Evolutionary conservation across 2,797 vertebrate species (phyloP).

Genomic region (Acrossocheilus wenchowensis): DNA sequence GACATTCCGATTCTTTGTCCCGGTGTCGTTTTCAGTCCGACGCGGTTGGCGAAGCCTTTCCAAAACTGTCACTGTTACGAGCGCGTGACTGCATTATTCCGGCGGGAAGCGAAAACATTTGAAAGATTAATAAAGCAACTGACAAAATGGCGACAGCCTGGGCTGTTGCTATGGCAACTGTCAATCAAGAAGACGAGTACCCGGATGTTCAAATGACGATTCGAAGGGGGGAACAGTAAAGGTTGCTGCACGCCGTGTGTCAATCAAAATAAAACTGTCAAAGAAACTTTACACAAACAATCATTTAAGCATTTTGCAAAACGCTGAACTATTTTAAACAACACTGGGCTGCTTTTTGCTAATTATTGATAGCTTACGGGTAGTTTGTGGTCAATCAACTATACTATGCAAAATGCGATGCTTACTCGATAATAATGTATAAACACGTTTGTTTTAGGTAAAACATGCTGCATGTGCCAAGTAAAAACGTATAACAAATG

Average conservation of each 20-base stretch:
- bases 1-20: slow-evolving; percentile 71
- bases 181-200: slow-evolving; percentile 80
- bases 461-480: neutral
- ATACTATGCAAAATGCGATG: neutral
- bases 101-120: slow-evolving; percentile 85
- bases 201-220: slow-evolving; percentile 84
- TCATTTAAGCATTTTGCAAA: neutral
- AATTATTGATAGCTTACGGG: neutral
- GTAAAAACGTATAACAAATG: neutral
- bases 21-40: slow-evolving; percentile 70
- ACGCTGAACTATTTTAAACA: neutral
- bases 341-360: too few relatives aligned
- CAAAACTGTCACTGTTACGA: slow-evolving; percentile 75
- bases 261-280: slow-evolving; percentile 32
- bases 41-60: slow-evolving; percentile 72
- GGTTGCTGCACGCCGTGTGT: slow-evolving; percentile 60
- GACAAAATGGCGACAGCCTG: slow-evolving; percentile 87
- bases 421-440: neutral
- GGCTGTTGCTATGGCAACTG: slow-evolving; percentile 85
- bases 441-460: neutral
- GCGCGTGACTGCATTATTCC: slow-evolving; percentile 82
- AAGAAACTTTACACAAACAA: neutral
- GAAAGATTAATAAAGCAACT: slow-evolving; percentile 80
- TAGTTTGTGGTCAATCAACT: neutral
- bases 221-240: slow-evolving; percentile 66